Evolutionary conservation across 1,140 invertebrate species (phyloP).

Genomic region (Mizuhopecten yessoensis): DNA sequence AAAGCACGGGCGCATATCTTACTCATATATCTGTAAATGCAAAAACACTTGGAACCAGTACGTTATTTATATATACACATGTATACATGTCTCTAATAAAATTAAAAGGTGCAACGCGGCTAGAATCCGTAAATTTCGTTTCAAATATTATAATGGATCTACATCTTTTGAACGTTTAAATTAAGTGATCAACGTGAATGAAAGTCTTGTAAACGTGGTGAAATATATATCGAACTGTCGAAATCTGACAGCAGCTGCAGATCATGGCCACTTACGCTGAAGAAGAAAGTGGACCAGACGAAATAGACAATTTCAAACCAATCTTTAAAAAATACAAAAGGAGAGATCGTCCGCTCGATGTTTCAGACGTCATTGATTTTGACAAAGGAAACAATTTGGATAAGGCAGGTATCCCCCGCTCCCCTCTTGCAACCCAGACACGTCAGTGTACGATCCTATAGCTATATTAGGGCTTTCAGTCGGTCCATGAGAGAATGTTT

Average conservation of each 20-base stretch:
- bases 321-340: conserved; percentile 82
- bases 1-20: too few species aligned
- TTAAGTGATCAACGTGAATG: background rate
- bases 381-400: conserved; percentile 14
- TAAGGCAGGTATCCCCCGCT: conserved; percentile 29
- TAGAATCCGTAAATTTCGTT: conserved; percentile 11
- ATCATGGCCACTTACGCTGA: background rate
- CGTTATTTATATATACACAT: too few species aligned
- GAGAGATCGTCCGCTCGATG: conserved; percentile 72
- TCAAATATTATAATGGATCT: background rate
- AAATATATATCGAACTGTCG: too few species aligned
- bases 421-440: background rate
- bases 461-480: too few species aligned
- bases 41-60: too few species aligned
- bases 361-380: conserved; percentile 78
- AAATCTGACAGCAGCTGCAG: too few species aligned
- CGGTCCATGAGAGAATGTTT: too few species aligned
- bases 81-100: too few species aligned
- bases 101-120: too few species aligned
- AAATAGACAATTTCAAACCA: conserved; percentile 52
- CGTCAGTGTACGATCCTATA: too few species aligned
- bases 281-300: background rate
- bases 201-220: conserved; percentile 1
- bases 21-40: too few species aligned
- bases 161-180: background rate